Base-by-base conservation (phyloP, 2,888 invertebrate species). In the Bembecia ichneumoniformis region DNA sequence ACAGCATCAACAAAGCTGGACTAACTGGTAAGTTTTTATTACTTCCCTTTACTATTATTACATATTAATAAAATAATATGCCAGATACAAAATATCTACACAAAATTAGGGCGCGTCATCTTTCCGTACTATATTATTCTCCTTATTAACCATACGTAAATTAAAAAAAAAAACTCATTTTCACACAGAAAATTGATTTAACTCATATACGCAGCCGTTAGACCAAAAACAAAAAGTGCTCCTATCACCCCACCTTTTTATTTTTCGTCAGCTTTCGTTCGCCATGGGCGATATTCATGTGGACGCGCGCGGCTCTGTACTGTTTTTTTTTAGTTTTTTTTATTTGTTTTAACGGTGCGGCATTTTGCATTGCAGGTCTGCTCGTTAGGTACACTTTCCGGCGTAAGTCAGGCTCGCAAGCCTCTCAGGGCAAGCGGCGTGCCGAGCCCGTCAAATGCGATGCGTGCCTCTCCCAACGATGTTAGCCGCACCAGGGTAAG, bases 1-100 rank as follows among this genome's bases (percentile, higher is more conserved):
- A 90, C 62, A 92, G 91, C 68, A 90, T 90, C 66, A 91, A 91
- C 69, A 93, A 93, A 73, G 89, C 90, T 44, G 90, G 90, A 52
- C 67, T 87, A 49, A 87, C 89, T 72, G 93, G 92, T 92, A 78
- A 91, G 91, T 88, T 57, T 11, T 9, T 43, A 48, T 9, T 35
- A 14, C 1, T 28, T 11, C 17, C 7, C 7, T 15, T 20, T 45
- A 11, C 11, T 35, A 35, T 9, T 35, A 35, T 35, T 35, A 35
- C 7, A 9, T 35, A 35, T 35, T 13, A 13, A 40, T 13, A 40
- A 40, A 9, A 40, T n/a, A 40, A 13, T 11, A 40, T 40, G 14
- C 3, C 7, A 40, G 5, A 28, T 9, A 9, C 1, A 28, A 28
- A 28, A 28, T 28, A 9, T 20, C 28, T 7, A 28, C 28, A 28